Evolutionary conservation across 2,113 vertebrate genomes (phyloP).

Genomic region (Callopanchax toddi): DNA sequence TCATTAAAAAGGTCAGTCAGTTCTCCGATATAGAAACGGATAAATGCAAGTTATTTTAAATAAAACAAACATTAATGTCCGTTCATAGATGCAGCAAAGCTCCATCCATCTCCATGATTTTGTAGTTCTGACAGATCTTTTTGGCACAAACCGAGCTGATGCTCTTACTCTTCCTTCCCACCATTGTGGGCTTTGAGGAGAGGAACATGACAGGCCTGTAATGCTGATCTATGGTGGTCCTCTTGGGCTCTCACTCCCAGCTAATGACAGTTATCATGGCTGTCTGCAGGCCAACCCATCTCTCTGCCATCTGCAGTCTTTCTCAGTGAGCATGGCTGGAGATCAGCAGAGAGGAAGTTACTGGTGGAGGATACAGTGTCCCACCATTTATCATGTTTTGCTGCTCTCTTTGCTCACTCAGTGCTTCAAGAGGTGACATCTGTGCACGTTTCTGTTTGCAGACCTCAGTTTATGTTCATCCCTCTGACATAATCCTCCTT

Average conservation of each 20-base stretch:
- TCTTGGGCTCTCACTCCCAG: conserved; percentile 50
- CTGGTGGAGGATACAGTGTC: conserved; percentile 29
- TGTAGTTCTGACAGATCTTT: background rate
- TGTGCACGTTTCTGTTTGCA: conserved; percentile 11
- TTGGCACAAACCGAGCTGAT: background rate
- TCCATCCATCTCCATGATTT: background rate
- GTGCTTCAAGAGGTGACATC: conserved; percentile 28
- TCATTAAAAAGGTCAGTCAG: background rate
- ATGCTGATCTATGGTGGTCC: conserved; percentile 45
- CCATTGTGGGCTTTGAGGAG: conserved; percentile 17
- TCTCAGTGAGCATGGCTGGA: conserved; percentile 27
- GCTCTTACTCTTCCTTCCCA: conserved; percentile 4
- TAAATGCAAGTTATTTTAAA: too few species aligned
- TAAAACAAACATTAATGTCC: too few species aligned
- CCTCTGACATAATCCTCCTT: too few species aligned
- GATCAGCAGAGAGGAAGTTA: conserved; percentile 36
- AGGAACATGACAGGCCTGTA: conserved; percentile 50
- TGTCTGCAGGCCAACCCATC: conserved; percentile 52
- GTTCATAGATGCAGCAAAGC: too few species aligned
- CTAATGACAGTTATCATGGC: conserved; percentile 70
- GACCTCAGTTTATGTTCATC: background rate
- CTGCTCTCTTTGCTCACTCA: conserved; percentile 37
- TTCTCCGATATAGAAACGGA: too few species aligned
- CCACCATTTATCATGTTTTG: conserved; percentile 45
- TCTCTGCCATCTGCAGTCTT: conserved; percentile 60